Conservation (phyloP, 2,113 vertebrate species). For the Electrona antarctica region DNA sequence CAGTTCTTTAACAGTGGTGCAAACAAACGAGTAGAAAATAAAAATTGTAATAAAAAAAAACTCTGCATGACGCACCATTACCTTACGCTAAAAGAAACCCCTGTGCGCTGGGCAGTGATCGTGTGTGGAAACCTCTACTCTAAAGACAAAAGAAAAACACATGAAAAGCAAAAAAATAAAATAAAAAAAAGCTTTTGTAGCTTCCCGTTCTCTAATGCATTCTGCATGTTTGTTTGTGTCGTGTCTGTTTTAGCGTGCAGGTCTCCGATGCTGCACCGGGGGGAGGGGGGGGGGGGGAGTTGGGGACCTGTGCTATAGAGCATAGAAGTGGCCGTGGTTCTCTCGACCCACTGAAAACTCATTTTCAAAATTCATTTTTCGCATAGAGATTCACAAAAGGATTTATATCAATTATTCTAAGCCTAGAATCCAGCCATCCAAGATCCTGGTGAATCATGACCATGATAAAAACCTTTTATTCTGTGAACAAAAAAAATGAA, state of each 20-base stretch:
- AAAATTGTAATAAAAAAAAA: not conserved
- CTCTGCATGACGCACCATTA: not conserved
- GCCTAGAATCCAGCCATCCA: no score
- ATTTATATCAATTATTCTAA: no score
- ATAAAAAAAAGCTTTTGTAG: slow-evolving; percentile 33
- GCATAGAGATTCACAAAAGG: no score
- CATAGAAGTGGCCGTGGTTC: no score
- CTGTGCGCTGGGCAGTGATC: not conserved
- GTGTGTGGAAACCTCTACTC: slow-evolving; percentile 42
- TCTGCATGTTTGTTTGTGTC: not conserved
- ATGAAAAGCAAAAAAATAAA: slow-evolving; percentile 28
- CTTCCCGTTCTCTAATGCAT: slow-evolving; percentile 47
- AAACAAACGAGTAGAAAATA: not conserved
- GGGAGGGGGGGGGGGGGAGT: slow-evolving; percentile 20
- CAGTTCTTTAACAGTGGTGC: slow-evolving; percentile 8
- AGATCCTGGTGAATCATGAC: no score
- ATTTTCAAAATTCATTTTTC: no score
- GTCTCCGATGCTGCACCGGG: slow-evolving; percentile 36
- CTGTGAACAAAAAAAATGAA: no score
- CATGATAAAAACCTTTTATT: no score
- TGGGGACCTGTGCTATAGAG: not conserved
- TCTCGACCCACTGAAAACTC: no score
- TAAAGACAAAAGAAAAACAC: slow-evolving; percentile 7
- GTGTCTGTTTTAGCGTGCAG: slow-evolving; percentile 48
- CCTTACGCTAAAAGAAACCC: not conserved